Percentiles rank a stretch among this genome's conserved stretches.
Evolutionary conservation across 2,888 invertebrate genomes (phyloP).

Genomic region (Protonemura montana): DNA sequence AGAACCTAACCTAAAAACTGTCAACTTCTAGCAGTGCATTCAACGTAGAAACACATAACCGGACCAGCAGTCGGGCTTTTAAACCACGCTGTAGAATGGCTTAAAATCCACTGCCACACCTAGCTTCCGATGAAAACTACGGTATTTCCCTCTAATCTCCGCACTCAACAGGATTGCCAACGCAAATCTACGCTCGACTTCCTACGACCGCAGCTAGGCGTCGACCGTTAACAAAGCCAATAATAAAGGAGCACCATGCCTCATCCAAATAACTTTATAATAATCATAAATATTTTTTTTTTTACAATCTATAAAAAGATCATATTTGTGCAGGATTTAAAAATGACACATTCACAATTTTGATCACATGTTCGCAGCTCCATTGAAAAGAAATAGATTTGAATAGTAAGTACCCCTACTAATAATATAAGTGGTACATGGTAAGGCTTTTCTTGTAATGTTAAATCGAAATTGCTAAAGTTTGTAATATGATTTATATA

Average conservation of each 20-base stretch:
- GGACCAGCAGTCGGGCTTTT: neutral
- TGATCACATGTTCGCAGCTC: conserved; percentile 57
- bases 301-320: conserved; percentile 51
- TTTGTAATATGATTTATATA: conserved; percentile 41
- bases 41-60: neutral
- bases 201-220: neutral
- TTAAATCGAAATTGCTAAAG: conserved; percentile 38
- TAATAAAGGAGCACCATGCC: conserved; percentile 48
- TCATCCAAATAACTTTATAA: conserved; percentile 52
- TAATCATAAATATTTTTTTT: conserved; percentile 43
- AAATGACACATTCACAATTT: conserved; percentile 58
- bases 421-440: conserved; percentile 41
- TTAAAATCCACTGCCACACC: conserved; percentile 18
- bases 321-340: conserved; percentile 56
- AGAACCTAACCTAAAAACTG: too few species aligned
- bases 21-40: neutral
- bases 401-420: conserved; percentile 31
- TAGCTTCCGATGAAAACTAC: neutral
- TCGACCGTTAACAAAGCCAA: conserved; percentile 29
- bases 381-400: conserved; percentile 51
- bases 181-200: conserved; percentile 18
- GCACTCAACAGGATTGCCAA: conserved; percentile 32
- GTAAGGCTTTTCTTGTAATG: conserved; percentile 37
- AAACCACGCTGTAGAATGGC: neutral
- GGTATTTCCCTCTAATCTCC: neutral